Conservation (phyloP, 2,888 invertebrate genomes). For the Penaeus monodon region DNA sequence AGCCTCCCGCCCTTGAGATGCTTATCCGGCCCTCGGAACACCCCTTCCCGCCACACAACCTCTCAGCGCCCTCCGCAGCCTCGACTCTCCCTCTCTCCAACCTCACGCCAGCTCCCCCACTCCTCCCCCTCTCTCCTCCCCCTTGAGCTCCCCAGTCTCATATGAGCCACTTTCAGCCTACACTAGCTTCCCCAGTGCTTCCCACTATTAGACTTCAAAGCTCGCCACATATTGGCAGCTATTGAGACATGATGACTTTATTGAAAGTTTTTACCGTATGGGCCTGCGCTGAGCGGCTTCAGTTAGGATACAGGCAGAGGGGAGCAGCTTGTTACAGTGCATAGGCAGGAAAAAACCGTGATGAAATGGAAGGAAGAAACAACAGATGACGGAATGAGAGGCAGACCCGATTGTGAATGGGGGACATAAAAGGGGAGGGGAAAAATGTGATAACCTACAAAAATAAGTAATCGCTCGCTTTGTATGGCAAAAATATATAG, state of each 20-base stretch:
- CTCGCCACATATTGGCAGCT: slow-evolving; percentile 38
- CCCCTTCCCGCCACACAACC: neutral
- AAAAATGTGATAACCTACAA: too few species aligned
- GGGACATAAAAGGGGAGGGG: too few species aligned
- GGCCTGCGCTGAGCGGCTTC: slow-evolving; percentile 37
- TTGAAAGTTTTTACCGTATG: slow-evolving; percentile 42
- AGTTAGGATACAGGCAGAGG: slow-evolving; percentile 4
- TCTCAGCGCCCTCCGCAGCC: neutral
- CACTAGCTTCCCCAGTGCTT: neutral
- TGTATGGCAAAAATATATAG: too few species aligned
- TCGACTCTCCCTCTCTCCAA: neutral
- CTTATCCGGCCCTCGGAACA: neutral
- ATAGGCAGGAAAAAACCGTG: too few species aligned
- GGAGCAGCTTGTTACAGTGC: neutral
- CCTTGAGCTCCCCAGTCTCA: neutral
- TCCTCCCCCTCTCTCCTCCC: neutral
- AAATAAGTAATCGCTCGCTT: too few species aligned
- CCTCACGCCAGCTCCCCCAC: neutral
- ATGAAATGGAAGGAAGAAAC: neutral
- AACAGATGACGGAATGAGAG: neutral
- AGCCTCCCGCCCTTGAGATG: too few species aligned
- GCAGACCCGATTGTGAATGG: neutral
- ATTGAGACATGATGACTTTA: slow-evolving; percentile 44
- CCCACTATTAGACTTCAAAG: slow-evolving; percentile 37
- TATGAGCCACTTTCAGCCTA: too few species aligned